Percentiles rank a stretch among this genome's conserved stretches.
Evolutionary conservation across 1,140 invertebrate genomes (phyloP).

Genomic region (Orius insidiosus): DNA sequence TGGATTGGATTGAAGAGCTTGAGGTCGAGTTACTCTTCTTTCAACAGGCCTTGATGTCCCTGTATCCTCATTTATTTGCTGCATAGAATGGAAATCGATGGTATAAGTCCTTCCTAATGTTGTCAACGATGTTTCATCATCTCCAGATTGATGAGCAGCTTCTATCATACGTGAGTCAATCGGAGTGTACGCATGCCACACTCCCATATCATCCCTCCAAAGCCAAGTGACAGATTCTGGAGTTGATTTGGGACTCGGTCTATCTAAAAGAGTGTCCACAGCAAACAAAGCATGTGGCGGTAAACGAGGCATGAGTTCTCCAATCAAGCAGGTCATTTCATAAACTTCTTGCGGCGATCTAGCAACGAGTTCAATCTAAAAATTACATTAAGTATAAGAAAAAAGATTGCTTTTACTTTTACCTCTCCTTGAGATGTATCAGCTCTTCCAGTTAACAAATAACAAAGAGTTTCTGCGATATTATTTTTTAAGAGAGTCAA

Average conservation of each 20-base stretch:
- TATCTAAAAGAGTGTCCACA: conserved; percentile 71
- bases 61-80: conserved; percentile 95
- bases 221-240: conserved; percentile 76
- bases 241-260: conserved; percentile 38
- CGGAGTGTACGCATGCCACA: conserved; percentile 52
- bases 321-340: conserved; percentile 89
- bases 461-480: conserved; percentile 84
- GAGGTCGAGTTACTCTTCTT: conserved; percentile 37
- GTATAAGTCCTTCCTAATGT: conserved; percentile 85
- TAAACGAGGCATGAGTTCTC: conserved; percentile 85
- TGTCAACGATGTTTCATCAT: conserved; percentile 85
- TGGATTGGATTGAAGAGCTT: conserved; percentile 21
- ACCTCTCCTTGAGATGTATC: conserved; percentile 35
- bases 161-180: conserved; percentile 66
- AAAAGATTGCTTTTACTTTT: conserved; percentile 5
- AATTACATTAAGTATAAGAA: conserved; percentile 8
- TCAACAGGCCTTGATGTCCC: conserved; percentile 83
- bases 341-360: conserved; percentile 88
- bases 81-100: conserved; percentile 91
- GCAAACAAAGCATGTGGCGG: conserved; percentile 83
- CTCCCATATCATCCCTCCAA: conserved; percentile 73
- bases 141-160: conserved; percentile 79
- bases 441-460: conserved; percentile 67
- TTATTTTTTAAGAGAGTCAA: conserved; percentile 81
- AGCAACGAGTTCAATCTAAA: conserved; percentile 63